Base-by-base conservation (phyloP, 2,888 invertebrate genomes). In the Neoscelio sp. region DNA sequence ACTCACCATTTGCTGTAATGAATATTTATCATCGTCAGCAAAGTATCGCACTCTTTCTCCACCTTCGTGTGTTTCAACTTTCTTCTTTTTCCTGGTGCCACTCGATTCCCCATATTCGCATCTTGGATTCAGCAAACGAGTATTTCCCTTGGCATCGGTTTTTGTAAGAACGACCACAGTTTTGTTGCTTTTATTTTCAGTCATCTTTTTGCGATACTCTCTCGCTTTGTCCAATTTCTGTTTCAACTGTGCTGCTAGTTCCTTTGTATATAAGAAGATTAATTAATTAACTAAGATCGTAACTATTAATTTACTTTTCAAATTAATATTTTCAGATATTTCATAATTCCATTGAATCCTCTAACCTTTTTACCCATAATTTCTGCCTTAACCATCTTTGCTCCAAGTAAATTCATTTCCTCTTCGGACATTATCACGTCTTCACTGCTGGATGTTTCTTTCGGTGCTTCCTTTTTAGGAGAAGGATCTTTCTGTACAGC, bases 331-430 rank as follows among this genome's bases (percentile, higher is more conserved):
- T n/a, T n/a, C n/a, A n/a, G n/a, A n/a, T 20, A 15, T 12, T 13
- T 30, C 13, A 44, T 12, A 26, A 26, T 26, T 26, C 7, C 73
- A 82, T 87, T 84, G n/a, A n/a, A n/a, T n/a, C n/a, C n/a, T n/a
- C n/a, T 84, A 92, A 93, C 84, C n/a, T 89, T 91, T 88, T 98
- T 94, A 12, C 98, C 98, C 92, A 97, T 93, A 84, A 99, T 94
- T 93, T 99, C 98, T 8, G 99, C 98, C 92, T 98, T 98, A 0
- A 99, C 92, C 79, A 98, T 93, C 91, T 96, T 97, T 1, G 98
- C 97, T 35, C 95, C 97, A 38, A 99, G 89, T 84, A 95, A 94
- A 91, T 99, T 99, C 93, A 98, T 94, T 89, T 99, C 96, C 82
- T 94, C 94, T 90, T 96, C 95, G 42, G 94, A 94, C 12, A 96